Evolutionary conservation across 2,797 vertebrate species (phyloP), one percentile per base, ranked within the genome.

Genomic region (Pangasius larnaudii): DNA sequence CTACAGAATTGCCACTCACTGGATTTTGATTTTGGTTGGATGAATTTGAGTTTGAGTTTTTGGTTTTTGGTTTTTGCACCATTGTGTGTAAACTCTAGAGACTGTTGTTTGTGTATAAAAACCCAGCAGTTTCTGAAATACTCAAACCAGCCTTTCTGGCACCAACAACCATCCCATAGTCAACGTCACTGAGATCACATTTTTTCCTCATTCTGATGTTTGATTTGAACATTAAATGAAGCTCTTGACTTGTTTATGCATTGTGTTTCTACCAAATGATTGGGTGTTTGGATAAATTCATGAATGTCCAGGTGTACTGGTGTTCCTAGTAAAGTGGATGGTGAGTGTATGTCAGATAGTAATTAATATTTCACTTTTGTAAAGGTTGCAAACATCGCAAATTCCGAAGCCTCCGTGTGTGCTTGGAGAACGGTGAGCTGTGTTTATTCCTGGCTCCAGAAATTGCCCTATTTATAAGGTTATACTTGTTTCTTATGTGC

Each of bases 391-490:
- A 56, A 19, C 87, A 94, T 89, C 9, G 4, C 10, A 90, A 16
- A 69, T 91, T 95, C 27, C 78, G 89, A 89, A 65, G 33, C 0
- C 59, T 92, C 10, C 92, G 69, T 67, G 56, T 85, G 2, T 96
- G 96, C 89, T 84, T 90, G 87, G 93, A 95, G 89, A 95, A 93
- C 10, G 95, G 95, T 96, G 91, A 86, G 58, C 1, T 51, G 39
- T 49, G 61, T 65, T 83, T 67, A 30, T 14, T 46, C 1, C 24
- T 33, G 30, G 39, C 27, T 51, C 5, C 8, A 63, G 24, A n/a
- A 63, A 30, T 42, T n/a, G 36, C 39, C 58, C 58, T n/a, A 81
- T 81, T 81, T 61, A 27, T 27, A 39, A 27, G 24, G 6, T 42
- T 14, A 61, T 81, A 33, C 7, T 36, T 63, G 22, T 53, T 81